Conservation (phyloP, 2,888 invertebrate species). For the Drosophila falleni region DNA sequence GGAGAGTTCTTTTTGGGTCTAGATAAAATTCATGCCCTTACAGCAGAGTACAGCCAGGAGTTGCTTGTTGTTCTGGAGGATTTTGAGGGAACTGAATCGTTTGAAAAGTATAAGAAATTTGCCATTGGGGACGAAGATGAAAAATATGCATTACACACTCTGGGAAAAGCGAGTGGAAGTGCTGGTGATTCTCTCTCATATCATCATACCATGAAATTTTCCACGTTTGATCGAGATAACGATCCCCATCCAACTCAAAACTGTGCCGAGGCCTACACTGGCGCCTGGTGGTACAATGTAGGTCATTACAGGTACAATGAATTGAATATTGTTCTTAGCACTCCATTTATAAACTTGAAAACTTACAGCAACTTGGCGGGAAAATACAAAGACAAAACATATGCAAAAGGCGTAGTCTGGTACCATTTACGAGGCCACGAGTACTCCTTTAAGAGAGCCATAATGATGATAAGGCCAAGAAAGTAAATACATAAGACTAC, state of each 20-base stretch:
- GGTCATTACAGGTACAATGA: constrained; percentile 1
- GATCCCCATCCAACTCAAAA: neutral
- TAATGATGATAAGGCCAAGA: constrained; percentile 44
- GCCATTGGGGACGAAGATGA: neutral
- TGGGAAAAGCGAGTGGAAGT: constrained; percentile 2
- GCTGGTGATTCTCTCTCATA: neutral
- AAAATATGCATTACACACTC: neutral
- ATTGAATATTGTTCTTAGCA: no score
- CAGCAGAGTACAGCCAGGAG: neutral
- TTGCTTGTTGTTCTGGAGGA: constrained; percentile 4
- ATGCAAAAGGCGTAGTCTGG: constrained; percentile 44
- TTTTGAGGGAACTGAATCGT: constrained; percentile 3
- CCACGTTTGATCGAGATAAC: constrained; percentile 7
- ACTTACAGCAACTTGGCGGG: constrained; percentile 48
- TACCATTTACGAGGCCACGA: constrained; percentile 24
- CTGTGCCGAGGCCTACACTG: neutral
- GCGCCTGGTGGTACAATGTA: constrained; percentile 4
- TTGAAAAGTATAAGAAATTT: constrained; percentile 7
- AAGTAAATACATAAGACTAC: neutral
- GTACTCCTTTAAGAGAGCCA: constrained; percentile 44
- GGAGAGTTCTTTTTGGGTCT: constrained; percentile 1
- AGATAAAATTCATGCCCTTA: constrained; percentile 5
- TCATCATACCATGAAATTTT: neutral
- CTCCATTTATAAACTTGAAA: no score
- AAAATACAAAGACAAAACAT: constrained; percentile 38